Evolutionary conservation across 53 echinoderm and acorn worm genomes (phyloP), one percentile per base, ranked within the genome.

Genomic region (Holothuria scabra): DNA sequence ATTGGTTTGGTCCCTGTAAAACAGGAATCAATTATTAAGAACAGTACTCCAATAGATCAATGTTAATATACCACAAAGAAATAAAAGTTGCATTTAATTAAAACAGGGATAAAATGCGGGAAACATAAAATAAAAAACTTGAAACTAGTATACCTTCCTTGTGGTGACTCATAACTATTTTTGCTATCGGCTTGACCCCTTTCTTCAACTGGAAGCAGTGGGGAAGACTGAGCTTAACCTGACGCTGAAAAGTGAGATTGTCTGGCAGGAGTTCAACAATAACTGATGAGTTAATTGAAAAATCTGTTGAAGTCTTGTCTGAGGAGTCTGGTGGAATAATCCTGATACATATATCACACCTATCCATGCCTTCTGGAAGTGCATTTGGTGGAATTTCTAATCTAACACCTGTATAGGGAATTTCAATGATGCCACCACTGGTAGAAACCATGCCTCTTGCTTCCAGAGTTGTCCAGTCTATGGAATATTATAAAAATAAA

Each of bases 201-300:
- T 70, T 38, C 48, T 70, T 70, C 22, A 70, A 70, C 44, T 70
- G 71, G 19, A 41, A 32, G 46, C 71, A 70, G 71, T 70, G 71
- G 9, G 71, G 71, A 25, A 70, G 16, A 6, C 35, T 70, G 16
- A 70, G 44, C n/a, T 70, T 70, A 1, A 44, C 71, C 24, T n/a
- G n/a, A 5, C 25, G 38, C 23, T 23, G 71, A 11, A 41, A 21
- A 10, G 41, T 5, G 4, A 70, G 29, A 37, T 67, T 28, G n/a
- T 37, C 37, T n/a, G 67, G 67, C 2, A 67, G 33, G 33, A 67
- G 30, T 30, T 67, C 67, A 8, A 67, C 67, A 32, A 67, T 37
- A 37, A 67, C 67, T 18, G 67, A 67, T 32, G 67, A 30, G 34
- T 67, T 67, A 32, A 33, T 67, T 12, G 33, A 12, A 67, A 67